Evolutionary conservation across 2,113 vertebrate species (phyloP).

Genomic region (Antechinus stuartii): DNA sequence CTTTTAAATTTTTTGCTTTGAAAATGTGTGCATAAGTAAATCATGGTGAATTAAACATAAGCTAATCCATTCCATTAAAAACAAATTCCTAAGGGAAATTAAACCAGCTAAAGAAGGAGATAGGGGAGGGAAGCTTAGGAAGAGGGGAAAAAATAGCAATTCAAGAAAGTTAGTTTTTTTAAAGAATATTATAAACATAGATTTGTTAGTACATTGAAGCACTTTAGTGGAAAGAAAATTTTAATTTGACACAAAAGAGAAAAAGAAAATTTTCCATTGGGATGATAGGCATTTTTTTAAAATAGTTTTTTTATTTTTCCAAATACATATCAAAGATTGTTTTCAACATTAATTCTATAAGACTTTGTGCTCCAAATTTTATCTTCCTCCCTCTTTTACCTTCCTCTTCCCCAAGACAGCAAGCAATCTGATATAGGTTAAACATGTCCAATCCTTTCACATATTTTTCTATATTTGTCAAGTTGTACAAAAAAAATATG

Average conservation of each 20-base stretch:
- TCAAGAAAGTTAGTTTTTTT: neutral
- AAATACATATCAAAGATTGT: too few species aligned
- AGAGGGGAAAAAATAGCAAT: neutral
- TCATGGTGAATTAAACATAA: neutral
- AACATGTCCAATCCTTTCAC: too few species aligned
- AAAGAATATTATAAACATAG: neutral
- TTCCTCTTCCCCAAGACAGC: too few species aligned
- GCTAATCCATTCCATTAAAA: neutral
- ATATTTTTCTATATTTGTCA: too few species aligned
- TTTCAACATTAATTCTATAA: too few species aligned
- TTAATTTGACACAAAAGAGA: neutral
- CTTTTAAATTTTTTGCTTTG: slow-evolving; percentile 9
- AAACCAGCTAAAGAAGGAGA: neutral
- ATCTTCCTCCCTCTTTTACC: too few species aligned
- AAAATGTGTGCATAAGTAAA: slow-evolving; percentile 23
- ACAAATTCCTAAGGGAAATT: neutral
- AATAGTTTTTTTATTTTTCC: neutral
- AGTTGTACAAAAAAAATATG: too few species aligned
- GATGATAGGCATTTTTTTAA: neutral
- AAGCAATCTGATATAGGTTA: too few species aligned
- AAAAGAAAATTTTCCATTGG: neutral
- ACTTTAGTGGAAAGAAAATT: neutral
- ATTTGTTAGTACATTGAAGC: neutral
- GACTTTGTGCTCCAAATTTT: too few species aligned
- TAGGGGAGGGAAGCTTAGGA: neutral